These are phyloP conservation scores for Acrocera orbiculus DNA, from an alignment of 2,888 invertebrate genomes.

Conservation along the genomic window DNA sequence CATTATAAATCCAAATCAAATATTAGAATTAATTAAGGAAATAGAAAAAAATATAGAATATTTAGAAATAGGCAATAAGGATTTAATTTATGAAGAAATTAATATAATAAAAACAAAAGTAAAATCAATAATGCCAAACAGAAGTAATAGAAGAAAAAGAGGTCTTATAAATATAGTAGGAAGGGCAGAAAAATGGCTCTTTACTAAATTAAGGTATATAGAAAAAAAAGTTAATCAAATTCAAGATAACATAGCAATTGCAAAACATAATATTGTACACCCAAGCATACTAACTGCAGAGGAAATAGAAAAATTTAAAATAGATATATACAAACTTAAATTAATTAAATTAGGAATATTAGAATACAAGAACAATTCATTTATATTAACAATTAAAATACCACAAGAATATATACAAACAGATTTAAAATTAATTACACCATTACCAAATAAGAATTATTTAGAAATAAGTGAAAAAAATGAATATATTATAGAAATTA, in stretches of 20 bases:
- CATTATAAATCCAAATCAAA: constrained; percentile 7
- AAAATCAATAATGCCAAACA: constrained; percentile 7
- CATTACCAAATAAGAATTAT: constrained; percentile 2
- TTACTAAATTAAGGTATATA: constrained; percentile 8
- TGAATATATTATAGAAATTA: constrained; percentile 2
- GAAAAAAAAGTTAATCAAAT: constrained; percentile 11
- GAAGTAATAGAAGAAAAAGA: constrained; percentile 6
- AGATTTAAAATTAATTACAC: constrained; percentile 5
- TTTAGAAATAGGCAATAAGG: constrained; percentile 5
- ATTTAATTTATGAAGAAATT: constrained; percentile 5
- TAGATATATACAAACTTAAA: too few species aligned
- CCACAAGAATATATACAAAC: constrained; percentile 4
- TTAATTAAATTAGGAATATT: constrained; percentile 2
- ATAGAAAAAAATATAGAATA: constrained; percentile 6
- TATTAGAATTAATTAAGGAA: constrained; percentile 2
- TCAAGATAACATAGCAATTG: constrained; percentile 9
- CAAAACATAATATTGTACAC: constrained; percentile 10
- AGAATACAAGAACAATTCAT: constrained; percentile 3
- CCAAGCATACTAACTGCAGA: too few species aligned
- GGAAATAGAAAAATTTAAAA: too few species aligned
- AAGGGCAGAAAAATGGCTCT: constrained; percentile 7
- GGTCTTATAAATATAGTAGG: constrained; percentile 10
- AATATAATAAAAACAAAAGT: constrained; percentile 9
- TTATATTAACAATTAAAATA: constrained; percentile 6
- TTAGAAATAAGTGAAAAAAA: constrained; percentile 1